These are phyloP conservation scores for Samia ricini DNA, from an alignment of 1,140 invertebrate species.

Conservation along the genomic window DNA sequence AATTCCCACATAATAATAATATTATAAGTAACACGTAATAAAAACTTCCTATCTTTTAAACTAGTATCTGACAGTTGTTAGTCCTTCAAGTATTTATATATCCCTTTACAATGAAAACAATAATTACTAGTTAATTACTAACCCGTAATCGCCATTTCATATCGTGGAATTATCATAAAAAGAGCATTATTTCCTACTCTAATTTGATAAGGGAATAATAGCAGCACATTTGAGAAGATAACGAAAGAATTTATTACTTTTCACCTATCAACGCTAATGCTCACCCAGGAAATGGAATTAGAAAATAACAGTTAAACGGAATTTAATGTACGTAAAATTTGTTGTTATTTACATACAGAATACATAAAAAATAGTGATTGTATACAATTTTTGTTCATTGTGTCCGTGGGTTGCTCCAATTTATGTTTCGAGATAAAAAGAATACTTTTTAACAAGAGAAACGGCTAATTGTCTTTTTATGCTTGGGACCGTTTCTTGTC, in stretches of 20 bases:
- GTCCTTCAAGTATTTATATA: not conserved
- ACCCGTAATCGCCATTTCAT: not conserved
- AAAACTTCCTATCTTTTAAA: not conserved
- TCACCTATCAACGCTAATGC: constrained; percentile 7
- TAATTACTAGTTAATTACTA: not conserved
- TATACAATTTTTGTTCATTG: not conserved
- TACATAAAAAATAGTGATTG: constrained; percentile 27
- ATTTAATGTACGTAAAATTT: constrained; percentile 41
- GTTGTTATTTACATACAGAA: constrained; percentile 46
- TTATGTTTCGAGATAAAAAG: not conserved
- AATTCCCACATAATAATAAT: too few species aligned
- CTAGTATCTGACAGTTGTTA: not conserved
- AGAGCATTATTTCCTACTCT: constrained; percentile 17
- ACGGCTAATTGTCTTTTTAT: not conserved
- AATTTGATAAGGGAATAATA: constrained; percentile 15
- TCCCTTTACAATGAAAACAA: not conserved
- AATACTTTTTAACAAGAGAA: not conserved
- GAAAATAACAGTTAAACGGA: constrained; percentile 30
- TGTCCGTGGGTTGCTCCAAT: not conserved
- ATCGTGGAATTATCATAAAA: constrained; percentile 28
- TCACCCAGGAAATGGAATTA: constrained; percentile 12
- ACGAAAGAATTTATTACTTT: constrained; percentile 17
- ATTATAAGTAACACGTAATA: not conserved
- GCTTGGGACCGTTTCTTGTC: not conserved
- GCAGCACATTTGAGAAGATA: constrained; percentile 7